phyloP scores from a whole-genome alignment of 2,113 vertebrate species.

The Recurvirostra avosetta region DNA sequence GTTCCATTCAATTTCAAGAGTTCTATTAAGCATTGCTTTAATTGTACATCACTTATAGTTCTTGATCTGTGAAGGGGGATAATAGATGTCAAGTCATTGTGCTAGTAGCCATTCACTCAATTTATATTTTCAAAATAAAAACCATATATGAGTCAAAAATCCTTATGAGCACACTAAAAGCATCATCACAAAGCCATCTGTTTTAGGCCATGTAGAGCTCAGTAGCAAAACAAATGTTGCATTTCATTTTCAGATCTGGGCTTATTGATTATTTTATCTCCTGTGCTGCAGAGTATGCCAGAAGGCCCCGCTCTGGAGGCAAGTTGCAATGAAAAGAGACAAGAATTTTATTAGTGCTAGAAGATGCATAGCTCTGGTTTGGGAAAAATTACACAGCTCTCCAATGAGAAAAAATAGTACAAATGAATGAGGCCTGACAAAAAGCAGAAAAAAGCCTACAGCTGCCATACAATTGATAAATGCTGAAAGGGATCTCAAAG shows the following conservation, averaged over 20 bases:
- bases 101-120: neutral
- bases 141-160: neutral
- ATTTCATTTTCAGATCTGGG: slow-evolving; percentile 63
- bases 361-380: slow-evolving; percentile 31
- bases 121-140: slow-evolving; percentile 36
- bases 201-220: neutral
- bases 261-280: slow-evolving; percentile 72
- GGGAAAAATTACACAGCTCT: slow-evolving; percentile 55
- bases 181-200: slow-evolving; percentile 22
- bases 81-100: slow-evolving; percentile 1
- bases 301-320: slow-evolving; percentile 41
- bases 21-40: neutral
- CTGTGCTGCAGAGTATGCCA: slow-evolving; percentile 36
- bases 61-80: neutral
- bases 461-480: slow-evolving; percentile 41
- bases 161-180: neutral
- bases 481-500: slow-evolving; percentile 50
- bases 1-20: neutral
- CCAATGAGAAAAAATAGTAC: slow-evolving; percentile 45
- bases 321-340: slow-evolving; percentile 62
- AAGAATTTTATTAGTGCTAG: slow-evolving; percentile 70
- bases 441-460: slow-evolving; percentile 14
- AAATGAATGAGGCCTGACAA: slow-evolving; percentile 64
- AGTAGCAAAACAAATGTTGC: slow-evolving; percentile 55
- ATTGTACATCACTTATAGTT: neutral